Base-by-base conservation (phyloP, 1,140 invertebrate genomes). In the Drosophila dunni region DNA sequence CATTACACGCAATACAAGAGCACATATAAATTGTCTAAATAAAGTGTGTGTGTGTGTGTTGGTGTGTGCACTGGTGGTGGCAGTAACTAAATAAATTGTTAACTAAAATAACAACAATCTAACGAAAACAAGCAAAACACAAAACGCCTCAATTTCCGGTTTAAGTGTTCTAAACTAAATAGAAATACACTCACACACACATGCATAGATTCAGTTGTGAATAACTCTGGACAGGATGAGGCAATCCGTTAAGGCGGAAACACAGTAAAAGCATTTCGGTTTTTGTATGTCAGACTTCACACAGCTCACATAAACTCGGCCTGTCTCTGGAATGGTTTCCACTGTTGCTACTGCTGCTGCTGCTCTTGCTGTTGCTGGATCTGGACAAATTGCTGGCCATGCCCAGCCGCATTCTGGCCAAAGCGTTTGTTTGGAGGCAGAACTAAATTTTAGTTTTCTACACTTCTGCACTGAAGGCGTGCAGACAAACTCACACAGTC, bases 131-230 rank as follows among this genome's bases (percentile, higher is more conserved):
- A 89, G 84, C 78, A 90, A 78, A 84, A 89, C 78, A 81, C 85
- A 81, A 81, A 91, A 91, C 89, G 89, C 89, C 84, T 91, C 83
- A 91, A 91, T 91, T 91, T 91, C 89, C 89, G 89, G 81, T 83
- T 89, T 89, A 89, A 90, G 82, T 81, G 75, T 89, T 82, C 78
- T 79, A 89, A 85, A 85, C 81, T 75, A 89, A 89, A 91, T 89
- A 85, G 84, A 84, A 81, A 68, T 51, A 40, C 63, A 58, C 64
- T 82, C 67, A 71, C 50, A 38, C 46, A 67, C 63, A 65, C 53
- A 38, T 10, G 40, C 13, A 70, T 53, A 20, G 11, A 63, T 44
- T 57, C 24, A 17, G 36, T 3, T 44, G 20, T 7, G 44, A 66
- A 36, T 7, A 57, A 56, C 36, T 48, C 24, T 33, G 34, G 45